Conservation (phyloP, 2,113 vertebrate genomes). For the Salvelinus fontinalis region DNA sequence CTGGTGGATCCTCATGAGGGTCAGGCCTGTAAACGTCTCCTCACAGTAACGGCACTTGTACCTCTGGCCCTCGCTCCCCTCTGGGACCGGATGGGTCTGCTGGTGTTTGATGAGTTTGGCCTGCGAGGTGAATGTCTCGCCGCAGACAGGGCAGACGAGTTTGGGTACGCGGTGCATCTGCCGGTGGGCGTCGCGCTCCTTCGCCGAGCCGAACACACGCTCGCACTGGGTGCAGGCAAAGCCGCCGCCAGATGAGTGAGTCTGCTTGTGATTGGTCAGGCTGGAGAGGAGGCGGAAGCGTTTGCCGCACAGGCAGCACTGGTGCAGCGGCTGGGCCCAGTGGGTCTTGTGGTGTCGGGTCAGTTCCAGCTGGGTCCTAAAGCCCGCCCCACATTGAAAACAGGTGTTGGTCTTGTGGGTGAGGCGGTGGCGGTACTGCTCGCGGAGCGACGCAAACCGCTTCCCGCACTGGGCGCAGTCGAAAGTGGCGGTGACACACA, state of each 20-base stretch:
- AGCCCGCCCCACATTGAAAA: conserved; percentile 60
- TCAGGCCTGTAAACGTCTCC: conserved; percentile 62
- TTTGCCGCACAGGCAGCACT: conserved; percentile 51
- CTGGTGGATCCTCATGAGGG: conserved; percentile 71
- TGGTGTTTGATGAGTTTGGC: conserved; percentile 58
- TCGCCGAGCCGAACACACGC: conserved; percentile 32
- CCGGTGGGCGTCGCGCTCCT: conserved; percentile 41
- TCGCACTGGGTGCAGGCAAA: conserved; percentile 45
- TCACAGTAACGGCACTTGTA: conserved; percentile 70
- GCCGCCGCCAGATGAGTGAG: conserved; percentile 29
- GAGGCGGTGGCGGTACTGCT: conserved; percentile 27
- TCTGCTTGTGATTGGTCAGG: conserved; percentile 65
- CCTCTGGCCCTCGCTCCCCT: conserved; percentile 30
- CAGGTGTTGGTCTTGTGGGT: conserved; percentile 46
- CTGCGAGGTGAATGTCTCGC: conserved; percentile 55
- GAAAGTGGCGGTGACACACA: conserved; percentile 3
- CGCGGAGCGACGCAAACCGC: conserved; percentile 33
- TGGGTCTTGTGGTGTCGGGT: conserved; percentile 56
- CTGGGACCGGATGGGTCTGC: conserved; percentile 50
- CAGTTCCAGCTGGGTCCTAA: conserved; percentile 52
- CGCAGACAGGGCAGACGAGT: conserved; percentile 54
- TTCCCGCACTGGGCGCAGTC: conserved; percentile 46
- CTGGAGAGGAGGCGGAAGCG: conserved; percentile 60
- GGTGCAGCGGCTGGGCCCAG: conserved; percentile 57
- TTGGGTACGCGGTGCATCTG: conserved; percentile 44